Evolutionary conservation across 2,797 vertebrate genomes (phyloP).

Genomic region (Craterocephalus amniculus): DNA sequence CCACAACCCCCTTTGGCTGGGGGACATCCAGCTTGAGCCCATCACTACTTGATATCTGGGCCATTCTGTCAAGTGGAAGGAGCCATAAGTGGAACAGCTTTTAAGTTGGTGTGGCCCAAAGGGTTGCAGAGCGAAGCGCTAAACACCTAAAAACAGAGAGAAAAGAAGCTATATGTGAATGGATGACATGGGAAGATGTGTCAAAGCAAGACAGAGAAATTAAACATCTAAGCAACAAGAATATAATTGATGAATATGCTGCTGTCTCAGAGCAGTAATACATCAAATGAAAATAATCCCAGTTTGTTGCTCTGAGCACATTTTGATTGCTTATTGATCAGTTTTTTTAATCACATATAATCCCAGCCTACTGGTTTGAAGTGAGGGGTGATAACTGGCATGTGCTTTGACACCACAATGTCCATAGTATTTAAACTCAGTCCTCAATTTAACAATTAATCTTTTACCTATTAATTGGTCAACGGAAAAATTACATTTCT

Average conservation of each 20-base stretch:
- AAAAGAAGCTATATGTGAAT: neutral
- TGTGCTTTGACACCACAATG: neutral
- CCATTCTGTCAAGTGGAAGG: slow-evolving; percentile 87
- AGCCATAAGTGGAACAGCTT: slow-evolving; percentile 78
- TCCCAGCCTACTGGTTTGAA: slow-evolving; percentile 19
- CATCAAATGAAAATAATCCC: neutral
- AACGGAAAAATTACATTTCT: too few relatives aligned
- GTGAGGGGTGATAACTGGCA: slow-evolving; percentile 16
- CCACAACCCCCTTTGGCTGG: slow-evolving; percentile 88
- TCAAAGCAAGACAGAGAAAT: neutral
- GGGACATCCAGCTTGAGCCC: slow-evolving; percentile 88
- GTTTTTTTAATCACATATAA: slow-evolving; percentile 18
- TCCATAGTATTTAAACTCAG: neutral
- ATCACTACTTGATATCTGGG: slow-evolving; percentile 93
- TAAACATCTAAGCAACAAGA: neutral
- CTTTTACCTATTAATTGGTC: neutral
- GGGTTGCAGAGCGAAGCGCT: slow-evolving; percentile 41
- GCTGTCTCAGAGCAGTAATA: neutral
- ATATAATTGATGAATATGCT: neutral
- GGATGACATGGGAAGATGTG: neutral
- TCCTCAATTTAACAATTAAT: neutral
- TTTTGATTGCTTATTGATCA: slow-evolving; percentile 49
- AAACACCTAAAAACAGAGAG: slow-evolving; percentile 74
- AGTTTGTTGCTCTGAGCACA: slow-evolving; percentile 9
- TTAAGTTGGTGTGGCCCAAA: slow-evolving; percentile 55